Evolutionary conservation across 2,113 vertebrate genomes (phyloP).

Genomic region (pig (Sus scrofa)): T2T-Sscrofa CM000820.6:140639001-140639500

Average conservation of each 20-base stretch:
- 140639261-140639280: background rate
- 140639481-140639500: too few species aligned
- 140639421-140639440: too few species aligned
- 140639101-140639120: too few species aligned
- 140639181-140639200: background rate
- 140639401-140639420: too few species aligned
- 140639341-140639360: slow-evolving; percentile 71
- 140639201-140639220: background rate
- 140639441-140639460: too few species aligned
- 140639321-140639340: fast-evolving
- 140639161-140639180: background rate
- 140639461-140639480: too few species aligned
- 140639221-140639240: background rate
- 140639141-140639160: background rate
- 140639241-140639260: background rate
- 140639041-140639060: background rate
- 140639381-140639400: too few species aligned
- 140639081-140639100: background rate
- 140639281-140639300: background rate
- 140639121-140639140: background rate
- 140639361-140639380: slow-evolving; percentile 63
- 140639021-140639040: background rate
- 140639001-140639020: background rate
- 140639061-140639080: background rate
- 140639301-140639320: fast-evolving